Percentiles rank a stretch among this genome's conserved stretches.
phyloP scores from a whole-genome alignment of 2,888 invertebrate species.

The Augiades crinisus region DNA sequence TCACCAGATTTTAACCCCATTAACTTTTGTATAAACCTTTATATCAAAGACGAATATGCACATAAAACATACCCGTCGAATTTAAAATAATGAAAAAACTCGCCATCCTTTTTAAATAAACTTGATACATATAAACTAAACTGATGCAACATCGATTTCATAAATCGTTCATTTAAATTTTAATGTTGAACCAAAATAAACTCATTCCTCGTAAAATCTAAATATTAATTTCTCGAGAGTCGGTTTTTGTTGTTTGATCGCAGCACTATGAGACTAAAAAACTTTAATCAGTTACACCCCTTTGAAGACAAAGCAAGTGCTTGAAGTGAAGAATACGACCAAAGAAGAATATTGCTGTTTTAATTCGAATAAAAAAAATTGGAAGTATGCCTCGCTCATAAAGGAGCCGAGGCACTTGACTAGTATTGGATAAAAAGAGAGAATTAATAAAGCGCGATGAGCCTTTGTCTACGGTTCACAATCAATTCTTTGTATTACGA shows the following conservation, averaged over 20 bases:
- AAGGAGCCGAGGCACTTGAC: conserved; percentile 21
- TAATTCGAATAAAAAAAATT: conserved; percentile 17
- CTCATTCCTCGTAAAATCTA: too few relatives aligned
- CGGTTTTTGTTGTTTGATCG: conserved; percentile 15
- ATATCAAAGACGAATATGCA: too few relatives aligned
- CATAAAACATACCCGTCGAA: too few relatives aligned
- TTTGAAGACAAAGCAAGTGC: conserved; percentile 26
- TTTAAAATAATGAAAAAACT: too few relatives aligned
- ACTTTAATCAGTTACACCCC: conserved; percentile 25
- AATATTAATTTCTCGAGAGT: conserved; percentile 1
- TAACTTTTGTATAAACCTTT: too few relatives aligned
- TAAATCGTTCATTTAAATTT: too few relatives aligned
- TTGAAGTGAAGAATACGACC: conserved; percentile 22
- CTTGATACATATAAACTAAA: too few relatives aligned
- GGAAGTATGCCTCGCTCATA: conserved; percentile 24
- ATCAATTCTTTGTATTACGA: conserved; percentile 56
- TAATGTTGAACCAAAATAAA: too few relatives aligned
- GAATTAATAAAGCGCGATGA: conserved; percentile 53
- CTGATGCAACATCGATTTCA: too few relatives aligned
- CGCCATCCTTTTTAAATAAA: too few relatives aligned
- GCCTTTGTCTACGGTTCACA: conserved; percentile 50
- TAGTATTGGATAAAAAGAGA: conserved; percentile 33
- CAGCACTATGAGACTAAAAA: conserved; percentile 14
- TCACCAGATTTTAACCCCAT: too few relatives aligned
- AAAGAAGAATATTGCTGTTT: conserved; percentile 25